phyloP scores from a whole-genome alignment of 2,888 invertebrate genomes.

The Hirtodrosophila cameraria region DNA sequence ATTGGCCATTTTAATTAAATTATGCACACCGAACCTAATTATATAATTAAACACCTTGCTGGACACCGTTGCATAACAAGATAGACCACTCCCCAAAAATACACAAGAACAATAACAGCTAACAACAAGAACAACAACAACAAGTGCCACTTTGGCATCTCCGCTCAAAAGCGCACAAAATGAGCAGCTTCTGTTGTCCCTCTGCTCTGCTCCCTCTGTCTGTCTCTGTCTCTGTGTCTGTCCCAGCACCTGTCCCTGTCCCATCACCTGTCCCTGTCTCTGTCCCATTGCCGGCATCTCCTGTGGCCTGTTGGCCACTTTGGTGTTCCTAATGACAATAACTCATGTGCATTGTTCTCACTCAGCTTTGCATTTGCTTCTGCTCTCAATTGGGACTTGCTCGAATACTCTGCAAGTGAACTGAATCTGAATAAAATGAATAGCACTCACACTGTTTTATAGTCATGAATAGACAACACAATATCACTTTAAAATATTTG shows the following conservation, averaged over 20 bases:
- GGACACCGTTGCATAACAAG: constrained; percentile 21
- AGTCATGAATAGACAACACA: too few relatives aligned
- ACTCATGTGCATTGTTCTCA: constrained; percentile 16
- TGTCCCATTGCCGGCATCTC: neutral
- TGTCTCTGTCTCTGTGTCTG: neutral
- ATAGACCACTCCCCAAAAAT: neutral
- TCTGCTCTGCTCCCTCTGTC: neutral
- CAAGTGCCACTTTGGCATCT: neutral
- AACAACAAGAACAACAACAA: constrained; percentile 5
- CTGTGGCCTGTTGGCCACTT: constrained; percentile 9
- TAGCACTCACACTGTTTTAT: neutral
- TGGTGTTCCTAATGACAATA: constrained; percentile 23
- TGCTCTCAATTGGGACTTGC: neutral
- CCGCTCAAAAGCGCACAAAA: constrained; percentile 17
- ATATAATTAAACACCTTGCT: constrained; percentile 52
- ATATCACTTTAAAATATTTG: too few relatives aligned
- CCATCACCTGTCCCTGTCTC: neutral
- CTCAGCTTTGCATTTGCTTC: constrained; percentile 8
- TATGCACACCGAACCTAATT: constrained; percentile 43
- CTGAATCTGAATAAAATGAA: neutral
- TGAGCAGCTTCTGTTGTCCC: constrained; percentile 9
- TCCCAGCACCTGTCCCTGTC: neutral
- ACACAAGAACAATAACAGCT: neutral
- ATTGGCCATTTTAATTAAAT: constrained; percentile 45
- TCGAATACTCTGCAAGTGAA: too few relatives aligned